Base-by-base conservation (phyloP, 1,140 invertebrate species). In the Heliconius nattereri region DNA sequence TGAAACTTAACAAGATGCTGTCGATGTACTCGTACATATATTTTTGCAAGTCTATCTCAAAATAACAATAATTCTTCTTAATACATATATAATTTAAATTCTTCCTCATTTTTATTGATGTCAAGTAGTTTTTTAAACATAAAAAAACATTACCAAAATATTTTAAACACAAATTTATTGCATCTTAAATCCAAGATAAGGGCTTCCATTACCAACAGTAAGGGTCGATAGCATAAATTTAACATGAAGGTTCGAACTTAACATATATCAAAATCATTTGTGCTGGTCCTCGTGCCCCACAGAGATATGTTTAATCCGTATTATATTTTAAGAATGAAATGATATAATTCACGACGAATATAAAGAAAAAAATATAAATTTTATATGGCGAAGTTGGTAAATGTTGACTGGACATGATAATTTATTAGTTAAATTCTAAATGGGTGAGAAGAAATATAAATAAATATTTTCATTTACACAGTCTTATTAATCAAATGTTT, bases 161-260 rank as follows among this genome's bases (percentile, higher is more conserved):
- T 66, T 66, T 66, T 66, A 66, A 66, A 26, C 60, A 66, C 23
- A 66, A 66, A 66, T 66, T 66, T 66, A 66, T 66, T 29, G 60
- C 60, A 29, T 29, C 60, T 66, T 66, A 66, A 66, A 66, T 66
- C 13, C 26, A n/a, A 66, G 60, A 66, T 66, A 66, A 66, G 60
- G 26, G 60, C 26, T 29, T 66, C 60, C 60, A 26, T 66, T 29
- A 66, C 60, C 26, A 66, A 23, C 29, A 23, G 60, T 66, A 66
- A 66, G 60, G 60, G 23, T 66, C 26, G 60, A 16, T 29, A 66
- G 29, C 23, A 66, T 66, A 66, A 66, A 66, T 66, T 29, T 66
- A 66, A 29, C 60, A 29, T 66, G 9, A 66, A 66, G 60, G 11
- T 26, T 66, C 29, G 13, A 66, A 66, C 9, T 66, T 66, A 66